phyloP scores from a whole-genome alignment of 2,888 invertebrate species.

The Lampropteryx suffumata region DNA sequence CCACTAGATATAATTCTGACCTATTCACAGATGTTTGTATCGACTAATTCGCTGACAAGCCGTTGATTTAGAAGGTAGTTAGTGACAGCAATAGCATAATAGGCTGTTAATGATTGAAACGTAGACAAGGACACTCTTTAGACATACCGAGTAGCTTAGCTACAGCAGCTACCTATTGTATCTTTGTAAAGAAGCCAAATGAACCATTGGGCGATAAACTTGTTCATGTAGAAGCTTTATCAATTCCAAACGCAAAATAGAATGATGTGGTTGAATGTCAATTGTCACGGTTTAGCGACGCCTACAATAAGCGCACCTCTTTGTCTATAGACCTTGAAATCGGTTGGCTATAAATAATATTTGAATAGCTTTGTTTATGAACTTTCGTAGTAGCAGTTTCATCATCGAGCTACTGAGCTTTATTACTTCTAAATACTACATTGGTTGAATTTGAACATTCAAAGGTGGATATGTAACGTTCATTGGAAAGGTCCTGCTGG shows the following conservation, averaged over 20 bases:
- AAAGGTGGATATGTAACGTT: no score
- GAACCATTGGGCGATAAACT: conserved; percentile 6
- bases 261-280: conserved; percentile 20
- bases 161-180: conserved; percentile 4
- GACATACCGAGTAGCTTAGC: conserved; percentile 1
- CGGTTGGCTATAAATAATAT: conserved; percentile 6
- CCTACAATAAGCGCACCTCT: conserved; percentile 2
- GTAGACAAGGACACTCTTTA: conserved; percentile 17
- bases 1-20: no score
- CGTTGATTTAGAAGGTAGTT: background rate
- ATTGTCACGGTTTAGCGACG: conserved; percentile 19
- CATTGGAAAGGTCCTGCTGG: no score
- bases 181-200: conserved; percentile 7
- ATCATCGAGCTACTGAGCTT: background rate
- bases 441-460: no score
- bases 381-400: conserved; percentile 5
- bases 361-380: conserved; percentile 4
- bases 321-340: conserved; percentile 17
- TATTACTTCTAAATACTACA: background rate
- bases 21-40: no score
- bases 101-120: conserved; percentile 6
- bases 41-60: no score
- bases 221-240: conserved; percentile 11
- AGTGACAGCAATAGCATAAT: conserved; percentile 6
- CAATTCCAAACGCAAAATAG: conserved; percentile 8